Base-by-base conservation (phyloP, 1,140 invertebrate genomes). In the Bombus confusus region DNA sequence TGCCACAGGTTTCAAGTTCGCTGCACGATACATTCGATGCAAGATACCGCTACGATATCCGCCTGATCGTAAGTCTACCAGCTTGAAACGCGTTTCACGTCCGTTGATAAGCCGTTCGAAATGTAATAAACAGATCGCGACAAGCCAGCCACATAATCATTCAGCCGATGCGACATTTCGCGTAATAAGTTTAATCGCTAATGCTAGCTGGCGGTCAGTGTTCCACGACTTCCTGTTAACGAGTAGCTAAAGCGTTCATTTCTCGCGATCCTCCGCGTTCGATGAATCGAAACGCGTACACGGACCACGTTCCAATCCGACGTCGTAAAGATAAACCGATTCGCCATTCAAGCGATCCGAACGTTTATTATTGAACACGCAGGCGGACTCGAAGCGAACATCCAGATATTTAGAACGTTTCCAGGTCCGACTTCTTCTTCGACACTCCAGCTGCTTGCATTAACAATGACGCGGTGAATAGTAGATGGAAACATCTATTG, bases 331-430 rank as follows among this genome's bases (percentile, higher is more conserved):
- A 77, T 89, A 89, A 89, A 88, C 59, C n/a, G 39, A 43, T 59
- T 75, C 66, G 28, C 71, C 69, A 69, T 82, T 88, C 74, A 59
- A 18, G 15, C 62, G 82, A 86, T 86, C 78, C 73, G 12, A 41
- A 52, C 81, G 86, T 91, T 91, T 91, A 90, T 92, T 92, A 89
- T 90, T 86, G 80, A 85, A 86, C 25, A 84, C 15, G 68, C 57
- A 66, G 77, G 43, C 71, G 28, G 59, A 83, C 64, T 69, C 39
- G 85, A 79, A 78, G 39, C 81, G 64, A 41, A 25, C 47, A 64
- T 87, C n/a, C 86, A 66, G 64, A 71, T 82, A 86, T 90, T 80
- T 87, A 88, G 84, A 73, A 64, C 41, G 83, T 74, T 90, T 89
- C 77, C 83, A 91, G 91, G 87, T 92, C 86, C 85, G 82, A 87